A percentile compares a stretch with the other conserved stretches of the same genome.
Conservation (phyloP, 2,888 invertebrate species). For the Drosophila merina region DNA sequence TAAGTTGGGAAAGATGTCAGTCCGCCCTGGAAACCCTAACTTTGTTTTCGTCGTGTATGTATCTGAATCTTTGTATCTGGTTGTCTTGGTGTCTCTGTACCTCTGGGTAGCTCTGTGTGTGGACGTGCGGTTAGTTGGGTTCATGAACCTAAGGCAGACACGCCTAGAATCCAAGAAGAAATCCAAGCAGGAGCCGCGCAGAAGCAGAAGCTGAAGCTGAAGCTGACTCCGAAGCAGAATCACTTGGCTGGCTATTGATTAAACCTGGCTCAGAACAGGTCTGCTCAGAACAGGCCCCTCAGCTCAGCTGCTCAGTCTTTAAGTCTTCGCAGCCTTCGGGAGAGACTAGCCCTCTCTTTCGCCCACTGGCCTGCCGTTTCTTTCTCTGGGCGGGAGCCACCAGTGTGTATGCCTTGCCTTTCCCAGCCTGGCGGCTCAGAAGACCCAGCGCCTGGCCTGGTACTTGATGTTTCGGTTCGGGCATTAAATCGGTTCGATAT, state of each 20-base stretch:
- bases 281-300: slow-evolving; percentile 76
- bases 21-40: not conserved
- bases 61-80: slow-evolving; percentile 18
- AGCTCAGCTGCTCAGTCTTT: slow-evolving; percentile 24
- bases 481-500: not conserved
- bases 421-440: not conserved
- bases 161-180: slow-evolving; percentile 73
- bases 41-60: not conserved
- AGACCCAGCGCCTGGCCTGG: not conserved
- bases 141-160: slow-evolving; percentile 77
- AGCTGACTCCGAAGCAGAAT: slow-evolving; percentile 19
- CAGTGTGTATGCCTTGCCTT: slow-evolving; percentile 42
- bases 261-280: slow-evolving; percentile 78
- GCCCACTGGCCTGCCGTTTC: slow-evolving; percentile 20
- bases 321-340: slow-evolving; percentile 29
- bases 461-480: not conserved
- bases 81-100: slow-evolving; percentile 6
- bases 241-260: slow-evolving; percentile 60
- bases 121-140: slow-evolving; percentile 57
- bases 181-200: slow-evolving; percentile 42
- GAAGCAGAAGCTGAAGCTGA: slow-evolving; percentile 42
- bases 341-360: slow-evolving; percentile 40
- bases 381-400: slow-evolving; percentile 7
- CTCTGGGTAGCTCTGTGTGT: slow-evolving; percentile 23
- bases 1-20: not conserved